Percentiles rank a stretch among this genome's conserved stretches.
Evolutionary conservation across 1,140 invertebrate genomes (phyloP).

Genomic region (Platyura marginata): DNA sequence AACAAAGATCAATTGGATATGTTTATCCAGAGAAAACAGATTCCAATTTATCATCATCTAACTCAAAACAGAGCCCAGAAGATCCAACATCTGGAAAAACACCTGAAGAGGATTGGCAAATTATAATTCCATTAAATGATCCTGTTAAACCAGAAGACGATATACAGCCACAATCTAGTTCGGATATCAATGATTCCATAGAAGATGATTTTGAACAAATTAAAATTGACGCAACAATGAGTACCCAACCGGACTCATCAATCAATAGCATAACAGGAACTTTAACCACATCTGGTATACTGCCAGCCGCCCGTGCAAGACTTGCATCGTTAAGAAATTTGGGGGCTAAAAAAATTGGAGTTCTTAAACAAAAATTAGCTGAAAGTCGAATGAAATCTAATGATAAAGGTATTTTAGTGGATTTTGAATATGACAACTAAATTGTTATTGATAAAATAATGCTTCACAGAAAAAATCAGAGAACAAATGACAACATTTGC

Average conservation of each 20-base stretch:
- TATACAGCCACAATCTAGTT: no score
- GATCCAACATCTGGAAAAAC: no score
- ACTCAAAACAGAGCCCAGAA: no score
- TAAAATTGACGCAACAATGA: background rate
- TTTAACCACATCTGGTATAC: conserved; percentile 11
- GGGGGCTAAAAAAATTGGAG: conserved; percentile 43
- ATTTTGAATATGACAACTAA: background rate
- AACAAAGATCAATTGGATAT: conserved; percentile 36
- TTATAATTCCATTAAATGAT: conserved; percentile 16
- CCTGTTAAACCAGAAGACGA: no score
- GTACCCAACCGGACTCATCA: no score
- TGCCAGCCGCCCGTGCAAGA: conserved; percentile 32
- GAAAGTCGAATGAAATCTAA: conserved; percentile 26
- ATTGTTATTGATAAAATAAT: background rate
- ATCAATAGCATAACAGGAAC: no score
- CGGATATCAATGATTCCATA: background rate
- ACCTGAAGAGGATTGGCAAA: conserved; percentile 19
- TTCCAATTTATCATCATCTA: no score
- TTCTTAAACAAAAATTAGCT: conserved; percentile 41
- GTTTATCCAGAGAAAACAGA: no score
- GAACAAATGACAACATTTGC: conserved; percentile 10
- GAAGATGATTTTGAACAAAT: background rate
- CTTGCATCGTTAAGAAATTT: conserved; percentile 42
- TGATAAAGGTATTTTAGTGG: conserved; percentile 4
- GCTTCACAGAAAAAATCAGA: background rate